Evolutionary conservation across 2,797 vertebrate species (phyloP).

Genomic region (Anolis apletophallus): DNA sequence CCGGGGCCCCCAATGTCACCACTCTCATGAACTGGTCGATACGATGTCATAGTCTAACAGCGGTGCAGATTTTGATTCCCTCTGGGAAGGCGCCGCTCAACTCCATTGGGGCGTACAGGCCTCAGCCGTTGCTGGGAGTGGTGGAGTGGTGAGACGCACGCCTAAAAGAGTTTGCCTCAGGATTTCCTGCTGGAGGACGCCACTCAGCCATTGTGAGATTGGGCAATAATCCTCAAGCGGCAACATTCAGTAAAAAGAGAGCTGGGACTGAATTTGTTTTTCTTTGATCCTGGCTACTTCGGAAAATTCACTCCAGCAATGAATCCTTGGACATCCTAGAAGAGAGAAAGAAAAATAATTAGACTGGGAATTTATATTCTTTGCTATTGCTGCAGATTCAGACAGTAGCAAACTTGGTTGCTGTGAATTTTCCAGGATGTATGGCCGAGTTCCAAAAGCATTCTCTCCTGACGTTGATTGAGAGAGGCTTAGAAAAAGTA

Average conservation of each 20-base stretch:
- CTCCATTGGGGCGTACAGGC: slow-evolving; percentile 24
- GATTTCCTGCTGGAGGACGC: slow-evolving; percentile 40
- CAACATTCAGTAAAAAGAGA: not conserved
- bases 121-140: slow-evolving; percentile 58
- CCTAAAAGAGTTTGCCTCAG: not conserved
- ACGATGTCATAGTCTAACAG: slow-evolving; percentile 78
- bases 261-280: no score
- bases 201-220: slow-evolving; percentile 55
- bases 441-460: no score
- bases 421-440: no score
- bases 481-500: no score
- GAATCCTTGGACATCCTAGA: slow-evolving; percentile 44
- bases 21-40: slow-evolving; percentile 70
- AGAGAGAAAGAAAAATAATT: slow-evolving; percentile 4
- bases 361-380: not conserved
- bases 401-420: not conserved
- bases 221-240: not conserved
- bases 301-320: fast-evolving
- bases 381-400: not conserved
- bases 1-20: slow-evolving; percentile 68
- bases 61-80: slow-evolving; percentile 47
- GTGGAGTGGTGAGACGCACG: not conserved
- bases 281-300: fast-evolving
- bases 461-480: no score
- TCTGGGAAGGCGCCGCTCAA: slow-evolving; percentile 35